Conservation (phyloP, 1,140 invertebrate species). For the Matsumurasca onukii region DNA sequence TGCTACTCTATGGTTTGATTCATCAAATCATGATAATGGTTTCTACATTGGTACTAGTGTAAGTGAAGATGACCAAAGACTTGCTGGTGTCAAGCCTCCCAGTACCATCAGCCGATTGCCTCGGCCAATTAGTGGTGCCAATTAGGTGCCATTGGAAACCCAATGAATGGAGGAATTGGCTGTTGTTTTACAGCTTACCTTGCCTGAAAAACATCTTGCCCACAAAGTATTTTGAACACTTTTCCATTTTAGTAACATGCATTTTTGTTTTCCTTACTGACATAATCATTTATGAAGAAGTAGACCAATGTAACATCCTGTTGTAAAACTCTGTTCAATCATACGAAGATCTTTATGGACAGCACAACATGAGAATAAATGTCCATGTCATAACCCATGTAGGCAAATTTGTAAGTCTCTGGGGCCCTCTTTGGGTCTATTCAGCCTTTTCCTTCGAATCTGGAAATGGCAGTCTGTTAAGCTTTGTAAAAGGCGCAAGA, state of each 20-base stretch:
- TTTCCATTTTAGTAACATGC: not conserved
- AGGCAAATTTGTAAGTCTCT: not conserved
- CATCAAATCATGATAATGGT: not conserved
- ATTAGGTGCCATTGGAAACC: not conserved
- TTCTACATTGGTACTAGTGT: not conserved
- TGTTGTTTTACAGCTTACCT: not conserved
- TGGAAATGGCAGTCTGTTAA: not conserved
- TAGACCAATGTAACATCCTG: not conserved
- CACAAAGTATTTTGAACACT: not conserved
- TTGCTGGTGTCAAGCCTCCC: not conserved
- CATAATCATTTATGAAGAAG: not conserved
- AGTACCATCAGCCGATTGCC: not conserved
- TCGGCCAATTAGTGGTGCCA: not conserved
- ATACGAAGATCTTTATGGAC: not conserved
- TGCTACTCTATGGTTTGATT: conserved; percentile 4
- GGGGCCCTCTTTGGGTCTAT: not conserved
- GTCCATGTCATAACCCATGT: not conserved
- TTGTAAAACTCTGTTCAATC: not conserved
- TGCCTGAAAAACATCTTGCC: not conserved
- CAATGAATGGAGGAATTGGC: not conserved
- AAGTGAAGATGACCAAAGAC: not conserved
- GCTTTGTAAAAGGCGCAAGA: not conserved
- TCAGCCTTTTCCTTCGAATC: not conserved
- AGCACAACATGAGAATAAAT: not conserved
- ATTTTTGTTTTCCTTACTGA: not conserved